These are phyloP conservation scores for Conus ventricosus DNA, from an alignment of 1,140 invertebrate genomes.

Conservation along the genomic window DNA sequence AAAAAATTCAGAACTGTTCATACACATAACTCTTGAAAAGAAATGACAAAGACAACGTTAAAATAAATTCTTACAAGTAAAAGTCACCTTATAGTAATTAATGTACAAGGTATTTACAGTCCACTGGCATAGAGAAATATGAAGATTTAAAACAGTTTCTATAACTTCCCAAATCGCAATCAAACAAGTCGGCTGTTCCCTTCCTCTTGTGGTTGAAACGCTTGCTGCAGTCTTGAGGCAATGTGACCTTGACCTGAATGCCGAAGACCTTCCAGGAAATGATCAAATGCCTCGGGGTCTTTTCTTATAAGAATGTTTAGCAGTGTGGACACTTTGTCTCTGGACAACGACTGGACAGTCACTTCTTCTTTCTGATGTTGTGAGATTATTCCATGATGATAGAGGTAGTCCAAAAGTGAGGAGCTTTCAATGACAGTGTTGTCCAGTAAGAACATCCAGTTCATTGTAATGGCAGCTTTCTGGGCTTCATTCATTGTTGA, in stretches of 20 bases:
- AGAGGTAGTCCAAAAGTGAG: background rate
- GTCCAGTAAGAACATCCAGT: background rate
- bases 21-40: too few relatives aligned
- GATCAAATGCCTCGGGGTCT: background rate
- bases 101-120: too few relatives aligned
- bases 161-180: too few relatives aligned
- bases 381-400: background rate
- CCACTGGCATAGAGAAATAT: too few relatives aligned
- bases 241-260: background rate
- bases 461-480: background rate
- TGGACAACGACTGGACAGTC: background rate
- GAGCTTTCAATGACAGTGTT: background rate
- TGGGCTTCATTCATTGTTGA: conserved; percentile 16
- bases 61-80: too few relatives aligned
- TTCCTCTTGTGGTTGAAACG: background rate
- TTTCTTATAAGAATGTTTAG: conserved; percentile 2
- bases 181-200: too few relatives aligned
- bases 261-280: background rate
- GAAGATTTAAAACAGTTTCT: too few relatives aligned
- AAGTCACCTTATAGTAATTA: too few relatives aligned
- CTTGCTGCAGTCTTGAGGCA: background rate
- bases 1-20: too few relatives aligned
- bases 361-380: background rate
- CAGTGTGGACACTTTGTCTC: conserved; percentile 8
- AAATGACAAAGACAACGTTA: too few relatives aligned